These are phyloP conservation scores for Phaonia tiefii DNA, from an alignment of 2,888 invertebrate genomes.

Conservation along the genomic window DNA sequence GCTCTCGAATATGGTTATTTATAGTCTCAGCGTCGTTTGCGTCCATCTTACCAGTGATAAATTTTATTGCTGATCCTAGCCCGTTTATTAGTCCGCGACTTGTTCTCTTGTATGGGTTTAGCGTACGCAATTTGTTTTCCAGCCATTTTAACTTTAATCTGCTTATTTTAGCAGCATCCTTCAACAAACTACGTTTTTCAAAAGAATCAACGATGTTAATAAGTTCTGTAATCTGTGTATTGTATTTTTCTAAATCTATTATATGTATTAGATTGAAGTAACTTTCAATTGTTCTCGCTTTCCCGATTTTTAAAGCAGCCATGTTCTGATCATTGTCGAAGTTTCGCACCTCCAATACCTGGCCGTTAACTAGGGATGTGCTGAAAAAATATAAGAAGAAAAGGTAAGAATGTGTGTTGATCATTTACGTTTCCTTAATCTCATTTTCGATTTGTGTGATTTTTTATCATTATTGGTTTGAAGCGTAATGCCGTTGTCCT, in stretches of 20 bases:
- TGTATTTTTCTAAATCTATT: slow-evolving; percentile 10
- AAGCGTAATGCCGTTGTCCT: not conserved
- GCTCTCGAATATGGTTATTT: not conserved
- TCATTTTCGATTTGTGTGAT: not conserved
- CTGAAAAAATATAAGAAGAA: too few species aligned
- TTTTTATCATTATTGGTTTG: not conserved
- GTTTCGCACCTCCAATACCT: slow-evolving; percentile 2
- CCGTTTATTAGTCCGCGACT: not conserved
- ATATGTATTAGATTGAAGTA: too few species aligned
- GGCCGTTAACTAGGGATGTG: slow-evolving; percentile 3
- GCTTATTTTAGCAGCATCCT: slow-evolving; percentile 16
- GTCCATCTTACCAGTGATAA: slow-evolving; percentile 19
- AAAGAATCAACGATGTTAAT: too few species aligned
- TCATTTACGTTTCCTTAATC: not conserved
- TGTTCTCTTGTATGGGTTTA: slow-evolving; percentile 20
- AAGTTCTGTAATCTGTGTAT: slow-evolving; percentile 20
- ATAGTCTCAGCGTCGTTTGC: not conserved
- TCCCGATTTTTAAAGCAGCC: slow-evolving; percentile 3
- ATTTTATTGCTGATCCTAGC: too few species aligned
- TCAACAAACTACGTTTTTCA: not conserved
- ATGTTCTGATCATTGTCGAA: slow-evolving; percentile 1
- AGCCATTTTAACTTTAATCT: slow-evolving; percentile 19
- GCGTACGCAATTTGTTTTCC: slow-evolving; percentile 14
- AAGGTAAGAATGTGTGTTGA: too few species aligned
- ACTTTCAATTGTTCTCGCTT: too few species aligned